Evolutionary conservation across 1,140 invertebrate genomes (phyloP), one percentile per base, ranked within the genome.

Genomic region (Drosophila nigrodunni): DNA sequence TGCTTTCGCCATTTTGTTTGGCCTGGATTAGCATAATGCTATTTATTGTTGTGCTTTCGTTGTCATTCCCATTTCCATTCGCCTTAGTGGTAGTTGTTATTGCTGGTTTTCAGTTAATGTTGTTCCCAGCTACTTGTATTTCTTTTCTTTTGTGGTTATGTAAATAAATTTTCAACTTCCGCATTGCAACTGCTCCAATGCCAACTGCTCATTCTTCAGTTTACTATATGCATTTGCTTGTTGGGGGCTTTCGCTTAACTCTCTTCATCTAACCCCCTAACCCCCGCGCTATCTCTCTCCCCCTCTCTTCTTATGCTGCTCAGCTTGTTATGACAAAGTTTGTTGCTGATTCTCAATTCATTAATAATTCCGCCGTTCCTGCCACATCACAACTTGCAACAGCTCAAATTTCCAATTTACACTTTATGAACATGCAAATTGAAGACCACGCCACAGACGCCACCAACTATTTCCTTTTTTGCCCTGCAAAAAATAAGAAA

Each of bases 1-100:
- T 86, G 80, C 82, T 82, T 85, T 82, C 77, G 82, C 78, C 82
- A 86, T 86, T 86, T 78, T 86, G 82, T 86, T 86, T 86, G 74
- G 77, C 52, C 68, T 73, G 65, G 77, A 88, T 87, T 88, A 87
- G 83, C 82, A 88, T 87, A 88, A 88, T 87, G 79, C 82, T 88
- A 87, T 87, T 87, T 87, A 87, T 86, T 86, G 82, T 86, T 86
- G 81, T 86, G 73, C 74, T 86, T 81, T 81, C 66, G 74, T 86
- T 86, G 78, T 81, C 77, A 66, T 74, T 65, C 52, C 46, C 77
- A 66, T 74, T 65, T 47, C 46, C 77, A 65, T 80, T 83, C 47
- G 37, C 39, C 34, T 6, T 55, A 15, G 13, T 39, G 37, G 13
- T 15, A 57, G 30, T 68, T 55, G 10, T 41, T 52, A n/a, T 35